These are phyloP conservation scores for Vicugna pacos DNA, from an alignment of 2,113 vertebrate species.

Conservation along the genomic window DNA sequence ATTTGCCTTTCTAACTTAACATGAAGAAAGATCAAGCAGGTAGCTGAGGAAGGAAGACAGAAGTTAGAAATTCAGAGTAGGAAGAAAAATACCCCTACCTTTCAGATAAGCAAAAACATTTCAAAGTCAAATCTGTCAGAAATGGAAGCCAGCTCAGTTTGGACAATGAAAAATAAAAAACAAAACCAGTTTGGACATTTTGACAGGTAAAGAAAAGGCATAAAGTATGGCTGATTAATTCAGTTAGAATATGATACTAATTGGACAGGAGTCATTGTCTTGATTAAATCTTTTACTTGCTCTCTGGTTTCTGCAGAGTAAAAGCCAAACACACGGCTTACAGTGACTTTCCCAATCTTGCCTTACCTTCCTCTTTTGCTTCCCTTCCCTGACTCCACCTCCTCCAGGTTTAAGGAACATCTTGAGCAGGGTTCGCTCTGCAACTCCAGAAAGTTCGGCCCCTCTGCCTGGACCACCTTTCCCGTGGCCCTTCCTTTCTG, in stretches of 20 bases:
- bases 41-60: slow-evolving; percentile 2
- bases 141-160: slow-evolving; percentile 55
- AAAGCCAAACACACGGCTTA: background rate
- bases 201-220: slow-evolving; percentile 63
- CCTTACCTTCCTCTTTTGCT: background rate
- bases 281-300: slow-evolving; percentile 32
- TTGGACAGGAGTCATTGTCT: slow-evolving; percentile 43
- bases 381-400: background rate
- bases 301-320: background rate
- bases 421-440: background rate
- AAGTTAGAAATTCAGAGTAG: slow-evolving; percentile 57
- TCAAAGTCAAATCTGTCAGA: slow-evolving; percentile 72
- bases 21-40: background rate
- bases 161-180: slow-evolving; percentile 44
- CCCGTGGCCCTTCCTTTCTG: background rate
- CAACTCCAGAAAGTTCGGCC: background rate
- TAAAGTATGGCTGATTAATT: slow-evolving; percentile 42
- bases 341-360: background rate
- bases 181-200: slow-evolving; percentile 50
- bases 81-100: slow-evolving; percentile 36
- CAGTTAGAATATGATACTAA: slow-evolving; percentile 52
- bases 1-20: slow-evolving; percentile 1
- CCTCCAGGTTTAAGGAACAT: background rate
- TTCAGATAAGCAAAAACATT: slow-evolving; percentile 62
- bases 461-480: background rate